These are phyloP conservation scores for Sclerurus mexicanus DNA, from an alignment of 2,113 vertebrate genomes.

Conservation along the genomic window DNA sequence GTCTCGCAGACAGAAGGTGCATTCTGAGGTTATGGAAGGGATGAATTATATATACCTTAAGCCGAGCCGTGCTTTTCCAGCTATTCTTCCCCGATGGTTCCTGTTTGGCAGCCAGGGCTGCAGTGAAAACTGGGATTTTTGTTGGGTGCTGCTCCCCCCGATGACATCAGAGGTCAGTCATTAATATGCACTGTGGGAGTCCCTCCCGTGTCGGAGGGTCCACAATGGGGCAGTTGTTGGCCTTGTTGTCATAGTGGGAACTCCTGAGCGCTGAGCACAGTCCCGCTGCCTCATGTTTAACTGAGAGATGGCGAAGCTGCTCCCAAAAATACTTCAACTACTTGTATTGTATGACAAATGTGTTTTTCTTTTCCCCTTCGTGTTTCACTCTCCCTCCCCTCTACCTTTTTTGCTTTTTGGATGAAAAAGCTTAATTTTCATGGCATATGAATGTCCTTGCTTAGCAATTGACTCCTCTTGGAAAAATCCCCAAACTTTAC, in stretches of 20 bases:
- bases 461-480: not conserved
- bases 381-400: not conserved
- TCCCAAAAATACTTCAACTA: constrained; percentile 24
- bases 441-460: not conserved
- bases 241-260: constrained; percentile 53
- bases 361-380: constrained; percentile 36
- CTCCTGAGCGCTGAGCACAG: constrained; percentile 7
- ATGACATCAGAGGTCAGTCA: constrained; percentile 44
- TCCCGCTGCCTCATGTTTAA: constrained; percentile 33
- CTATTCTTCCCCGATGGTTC: not conserved
- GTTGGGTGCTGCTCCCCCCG: constrained; percentile 39
- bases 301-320: constrained; percentile 37
- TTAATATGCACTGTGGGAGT: constrained; percentile 51
- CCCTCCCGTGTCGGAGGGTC: not conserved
- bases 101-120: constrained; percentile 3
- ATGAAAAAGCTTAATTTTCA: not conserved
- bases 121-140: constrained; percentile 4
- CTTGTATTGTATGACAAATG: constrained; percentile 28
- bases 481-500: not conserved
- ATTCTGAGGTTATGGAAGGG: not conserved
- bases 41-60: not conserved
- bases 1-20: not conserved
- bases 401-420: not conserved
- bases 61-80: not conserved
- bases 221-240: constrained; percentile 50